Percentiles rank a stretch among this genome's conserved stretches.
These are phyloP conservation scores for Phylloscopus whistleri DNA, from an alignment of 2,113 vertebrate genomes.

Conservation along the genomic window DNA sequence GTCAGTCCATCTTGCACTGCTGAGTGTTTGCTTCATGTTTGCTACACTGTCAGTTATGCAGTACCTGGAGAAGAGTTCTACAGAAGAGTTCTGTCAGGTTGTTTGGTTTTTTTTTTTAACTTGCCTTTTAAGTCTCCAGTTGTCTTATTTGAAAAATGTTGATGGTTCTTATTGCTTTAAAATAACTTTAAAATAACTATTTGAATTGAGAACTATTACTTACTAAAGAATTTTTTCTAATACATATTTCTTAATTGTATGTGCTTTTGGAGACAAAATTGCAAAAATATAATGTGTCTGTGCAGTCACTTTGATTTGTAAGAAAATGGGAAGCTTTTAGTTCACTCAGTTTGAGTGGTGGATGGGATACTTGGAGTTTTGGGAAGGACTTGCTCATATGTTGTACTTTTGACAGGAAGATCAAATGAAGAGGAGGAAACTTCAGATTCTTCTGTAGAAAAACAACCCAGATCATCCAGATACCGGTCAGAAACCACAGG, in stretches of 20 bases:
- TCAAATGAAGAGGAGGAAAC: constrained; percentile 81
- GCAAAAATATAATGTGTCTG: not conserved
- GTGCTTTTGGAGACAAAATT: not conserved
- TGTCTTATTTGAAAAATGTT: not conserved
- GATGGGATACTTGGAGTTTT: not conserved
- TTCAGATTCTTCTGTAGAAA: constrained; percentile 73
- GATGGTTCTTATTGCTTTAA: not conserved
- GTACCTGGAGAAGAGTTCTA: not conserved
- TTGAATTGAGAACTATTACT: not conserved
- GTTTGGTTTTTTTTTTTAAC: not conserved
- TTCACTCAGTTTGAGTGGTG: not conserved
- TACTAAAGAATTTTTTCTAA: not conserved
- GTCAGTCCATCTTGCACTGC: not conserved
- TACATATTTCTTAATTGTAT: not conserved
- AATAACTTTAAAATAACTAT: too few relatives aligned
- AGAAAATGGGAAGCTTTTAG: not conserved
- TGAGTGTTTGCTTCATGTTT: not conserved
- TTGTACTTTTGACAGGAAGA: constrained; percentile 67
- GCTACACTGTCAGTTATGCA: not conserved
- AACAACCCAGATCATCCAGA: constrained; percentile 74
- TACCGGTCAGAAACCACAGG: constrained; percentile 64
- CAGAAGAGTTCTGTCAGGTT: not conserved
- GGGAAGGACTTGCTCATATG: not conserved
- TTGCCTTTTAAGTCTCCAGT: not conserved
- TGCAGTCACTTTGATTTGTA: not conserved